These are phyloP conservation scores for Lycaena phlaeas DNA, from an alignment of 2,888 invertebrate genomes.

Conservation along the genomic window DNA sequence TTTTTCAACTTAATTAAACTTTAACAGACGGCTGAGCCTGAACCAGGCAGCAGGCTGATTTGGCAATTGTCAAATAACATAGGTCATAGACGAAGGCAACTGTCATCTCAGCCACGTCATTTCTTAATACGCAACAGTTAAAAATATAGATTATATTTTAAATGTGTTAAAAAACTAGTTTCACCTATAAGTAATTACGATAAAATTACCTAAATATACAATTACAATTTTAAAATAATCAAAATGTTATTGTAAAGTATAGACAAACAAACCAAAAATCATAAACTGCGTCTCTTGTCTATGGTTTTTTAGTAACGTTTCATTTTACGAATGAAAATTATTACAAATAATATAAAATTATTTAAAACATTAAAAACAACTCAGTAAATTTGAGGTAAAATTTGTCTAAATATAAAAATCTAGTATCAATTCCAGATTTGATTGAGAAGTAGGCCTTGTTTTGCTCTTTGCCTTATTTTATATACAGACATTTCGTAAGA, in stretches of 20 bases:
- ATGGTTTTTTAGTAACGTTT: slow-evolving; percentile 32
- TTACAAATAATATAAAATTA: not conserved
- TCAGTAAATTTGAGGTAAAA: not conserved
- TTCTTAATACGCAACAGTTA: slow-evolving; percentile 39
- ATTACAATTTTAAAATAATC: not conserved
- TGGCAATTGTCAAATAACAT: slow-evolving; percentile 64
- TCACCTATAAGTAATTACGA: no score
- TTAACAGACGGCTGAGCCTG: slow-evolving; percentile 30
- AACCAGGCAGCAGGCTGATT: slow-evolving; percentile 65
- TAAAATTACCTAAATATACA: no score
- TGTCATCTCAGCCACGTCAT: slow-evolving; percentile 70
- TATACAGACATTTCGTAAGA: slow-evolving; percentile 11
- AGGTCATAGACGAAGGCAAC: slow-evolving; percentile 38
- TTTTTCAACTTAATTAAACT: slow-evolving; percentile 24
- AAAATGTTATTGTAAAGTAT: not conserved
- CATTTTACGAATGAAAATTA: slow-evolving; percentile 24
- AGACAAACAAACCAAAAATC: slow-evolving; percentile 7
- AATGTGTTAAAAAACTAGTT: no score
- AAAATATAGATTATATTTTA: slow-evolving; percentile 1
- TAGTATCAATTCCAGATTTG: no score
- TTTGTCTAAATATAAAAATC: not conserved
- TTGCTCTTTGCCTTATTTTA: not conserved
- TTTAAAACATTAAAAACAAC: not conserved
- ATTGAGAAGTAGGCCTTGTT: not conserved
- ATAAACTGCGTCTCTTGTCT: slow-evolving; percentile 39